A percentile compares a stretch with the other conserved stretches of the same genome.
Conservation (phyloP, 2,113 vertebrate genomes). For the Alexandromys fortis region DNA sequence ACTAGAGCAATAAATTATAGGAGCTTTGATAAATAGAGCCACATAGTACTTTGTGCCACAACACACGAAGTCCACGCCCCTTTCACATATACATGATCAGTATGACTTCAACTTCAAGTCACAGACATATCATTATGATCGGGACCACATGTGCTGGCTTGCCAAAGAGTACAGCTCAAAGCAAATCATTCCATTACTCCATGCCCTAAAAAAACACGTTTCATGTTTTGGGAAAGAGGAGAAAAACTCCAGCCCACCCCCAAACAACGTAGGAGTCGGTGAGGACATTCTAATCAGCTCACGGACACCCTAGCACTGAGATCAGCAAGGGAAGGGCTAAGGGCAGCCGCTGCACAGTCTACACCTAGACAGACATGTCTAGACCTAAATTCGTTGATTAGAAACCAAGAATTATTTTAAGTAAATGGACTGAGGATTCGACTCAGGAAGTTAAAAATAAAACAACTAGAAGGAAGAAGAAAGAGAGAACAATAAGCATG, state of each 20-base stretch:
- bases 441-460: constrained; percentile 45
- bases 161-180: constrained; percentile 23
- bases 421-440: not conserved
- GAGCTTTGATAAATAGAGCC: not conserved
- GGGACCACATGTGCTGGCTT: constrained; percentile 1
- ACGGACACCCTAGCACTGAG: not conserved
- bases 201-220: not conserved
- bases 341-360: not conserved
- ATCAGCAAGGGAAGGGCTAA: not conserved
- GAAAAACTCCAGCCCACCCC: not conserved
- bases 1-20: constrained; percentile 37
- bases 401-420: constrained; percentile 52
- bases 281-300: not conserved
- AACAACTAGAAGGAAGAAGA: constrained; percentile 13
- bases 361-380: not conserved
- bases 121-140: constrained; percentile 7
- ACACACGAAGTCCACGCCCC: not conserved
- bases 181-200: not conserved
- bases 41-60: constrained; percentile 6
- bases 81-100: not conserved
- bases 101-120: constrained; percentile 45
- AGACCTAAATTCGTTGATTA: not conserved
- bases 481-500: constrained; percentile 12
- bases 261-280: not conserved
- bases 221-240: constrained; percentile 31